phyloP scores from a whole-genome alignment of 2,797 vertebrate species.

The Poecilia wingei region DNA sequence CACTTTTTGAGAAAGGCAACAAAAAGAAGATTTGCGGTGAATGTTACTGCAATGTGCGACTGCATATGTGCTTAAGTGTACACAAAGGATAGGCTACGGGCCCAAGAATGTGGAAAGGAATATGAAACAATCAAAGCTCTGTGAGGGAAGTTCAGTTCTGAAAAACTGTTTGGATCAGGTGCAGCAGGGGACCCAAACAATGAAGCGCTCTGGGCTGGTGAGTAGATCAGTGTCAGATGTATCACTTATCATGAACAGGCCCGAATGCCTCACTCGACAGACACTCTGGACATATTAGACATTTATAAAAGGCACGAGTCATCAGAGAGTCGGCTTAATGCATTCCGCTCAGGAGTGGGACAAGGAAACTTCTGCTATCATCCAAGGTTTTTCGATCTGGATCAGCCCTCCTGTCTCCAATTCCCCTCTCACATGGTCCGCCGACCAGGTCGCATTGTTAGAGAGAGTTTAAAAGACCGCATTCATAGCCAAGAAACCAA shows the following conservation, averaged over 20 bases:
- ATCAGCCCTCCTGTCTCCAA: slow-evolving; percentile 12
- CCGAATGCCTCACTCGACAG: slow-evolving; percentile 53
- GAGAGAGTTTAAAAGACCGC: slow-evolving; percentile 27
- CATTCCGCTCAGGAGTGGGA: slow-evolving; percentile 29
- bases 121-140: slow-evolving; percentile 71
- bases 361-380: slow-evolving; percentile 18
- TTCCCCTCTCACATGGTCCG: slow-evolving; percentile 11
- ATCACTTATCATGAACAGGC: slow-evolving; percentile 43
- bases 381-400: slow-evolving; percentile 14
- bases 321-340: slow-evolving; percentile 43
- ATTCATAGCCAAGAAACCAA: slow-evolving; percentile 29
- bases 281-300: slow-evolving; percentile 56
- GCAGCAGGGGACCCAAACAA: slow-evolving; percentile 57
- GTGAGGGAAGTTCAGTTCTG: slow-evolving; percentile 55
- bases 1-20: slow-evolving; percentile 36
- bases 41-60: slow-evolving; percentile 21
- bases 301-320: slow-evolving; percentile 54
- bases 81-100: slow-evolving; percentile 47
- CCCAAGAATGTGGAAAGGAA: slow-evolving; percentile 64
- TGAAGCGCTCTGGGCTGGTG: slow-evolving; percentile 45
- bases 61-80: slow-evolving; percentile 17
- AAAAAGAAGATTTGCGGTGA: slow-evolving; percentile 15
- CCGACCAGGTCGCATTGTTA: slow-evolving; percentile 11
- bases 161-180: slow-evolving; percentile 64
- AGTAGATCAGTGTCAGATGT: slow-evolving; percentile 59